Evolutionary conservation across 2,888 invertebrate genomes (phyloP).

Genomic region (Adineta ricciae): DNA sequence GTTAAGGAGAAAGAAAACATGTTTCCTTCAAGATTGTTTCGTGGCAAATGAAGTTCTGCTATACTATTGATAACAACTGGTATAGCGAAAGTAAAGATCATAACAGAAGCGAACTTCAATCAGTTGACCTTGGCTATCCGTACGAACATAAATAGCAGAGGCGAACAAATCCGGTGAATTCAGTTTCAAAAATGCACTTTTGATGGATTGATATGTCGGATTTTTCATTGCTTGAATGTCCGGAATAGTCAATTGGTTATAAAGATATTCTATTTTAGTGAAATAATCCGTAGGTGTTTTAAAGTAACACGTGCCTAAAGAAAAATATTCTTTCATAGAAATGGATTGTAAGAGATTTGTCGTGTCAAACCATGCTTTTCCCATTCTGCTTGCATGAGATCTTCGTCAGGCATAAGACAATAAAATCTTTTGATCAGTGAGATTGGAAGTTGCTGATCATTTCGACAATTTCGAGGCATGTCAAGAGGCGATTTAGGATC

Average conservation of each 20-base stretch:
- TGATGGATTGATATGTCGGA: not conserved
- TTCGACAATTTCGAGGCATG: not conserved
- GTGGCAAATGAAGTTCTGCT: too few relatives aligned
- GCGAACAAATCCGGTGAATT: not conserved
- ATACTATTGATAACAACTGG: not conserved
- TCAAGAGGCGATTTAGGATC: not conserved
- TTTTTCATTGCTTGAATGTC: not conserved
- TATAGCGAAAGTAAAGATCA: not conserved
- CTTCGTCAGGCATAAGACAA: not conserved
- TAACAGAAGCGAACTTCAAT: not conserved
- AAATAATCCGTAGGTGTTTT: not conserved
- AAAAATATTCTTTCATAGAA: too few relatives aligned
- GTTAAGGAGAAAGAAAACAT: not conserved
- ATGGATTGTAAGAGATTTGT: not conserved
- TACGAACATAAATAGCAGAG: not conserved
- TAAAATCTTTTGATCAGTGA: not conserved
- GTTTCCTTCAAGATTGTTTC: too few relatives aligned
- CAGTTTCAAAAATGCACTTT: not conserved
- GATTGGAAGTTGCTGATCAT: not conserved
- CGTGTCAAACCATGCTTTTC: not conserved
- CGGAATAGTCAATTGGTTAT: not conserved
- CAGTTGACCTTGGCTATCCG: not conserved
- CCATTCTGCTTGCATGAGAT: conserved; percentile 1
- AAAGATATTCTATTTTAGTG: not conserved
- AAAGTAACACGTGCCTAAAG: not conserved